Evolutionary conservation across 2,113 vertebrate genomes (phyloP), one percentile per base, ranked within the genome.

Genomic region (Notechis scutatus): DNA sequence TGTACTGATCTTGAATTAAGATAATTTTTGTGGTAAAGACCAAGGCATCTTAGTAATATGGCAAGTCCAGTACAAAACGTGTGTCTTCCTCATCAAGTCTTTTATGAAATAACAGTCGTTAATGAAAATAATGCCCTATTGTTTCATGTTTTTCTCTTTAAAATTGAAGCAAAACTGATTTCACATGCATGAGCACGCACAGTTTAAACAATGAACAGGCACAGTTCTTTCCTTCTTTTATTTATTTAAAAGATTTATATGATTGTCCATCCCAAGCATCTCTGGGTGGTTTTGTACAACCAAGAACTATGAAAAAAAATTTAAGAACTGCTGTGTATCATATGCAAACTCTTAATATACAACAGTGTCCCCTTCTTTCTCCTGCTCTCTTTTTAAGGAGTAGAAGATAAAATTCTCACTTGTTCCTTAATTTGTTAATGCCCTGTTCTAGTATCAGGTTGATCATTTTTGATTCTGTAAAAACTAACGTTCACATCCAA

Each of bases 21-120:
- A 57, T 3, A 39, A 50, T 89, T 94, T 96, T 85, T 93, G 92
- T 90, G 86, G 81, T 92, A 91, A 47, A 95, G 92, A 91, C 3
- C 7, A 96, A 96, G 94, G 12, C 42, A 88, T 96, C 89, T 24
- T 91, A n/a, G 15, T 9, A 91, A 86, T 94, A 91, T 52, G 14
- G 47, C 90, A 1, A 91, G 57, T 89, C 91, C 61, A 69, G 15
- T 26, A 81, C 3, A 2, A 45, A 87, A 47, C 34, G 93, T 57
- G 11, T 14, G 20, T 93, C 21, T 18, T 88, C 93, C 54, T 93
- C 91, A 45, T n/a, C 34, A 45, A 88, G 54, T 85, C 54, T 64
- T 88, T 85, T 91, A 59, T 47, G 3, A 0, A 74, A 12, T 47
- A 94, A 55, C 88, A 89, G 4, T 69, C 64, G 3, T 74, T 29